phyloP scores from a whole-genome alignment of 1,140 invertebrate species.

The Scaptomyza pallida region DNA sequence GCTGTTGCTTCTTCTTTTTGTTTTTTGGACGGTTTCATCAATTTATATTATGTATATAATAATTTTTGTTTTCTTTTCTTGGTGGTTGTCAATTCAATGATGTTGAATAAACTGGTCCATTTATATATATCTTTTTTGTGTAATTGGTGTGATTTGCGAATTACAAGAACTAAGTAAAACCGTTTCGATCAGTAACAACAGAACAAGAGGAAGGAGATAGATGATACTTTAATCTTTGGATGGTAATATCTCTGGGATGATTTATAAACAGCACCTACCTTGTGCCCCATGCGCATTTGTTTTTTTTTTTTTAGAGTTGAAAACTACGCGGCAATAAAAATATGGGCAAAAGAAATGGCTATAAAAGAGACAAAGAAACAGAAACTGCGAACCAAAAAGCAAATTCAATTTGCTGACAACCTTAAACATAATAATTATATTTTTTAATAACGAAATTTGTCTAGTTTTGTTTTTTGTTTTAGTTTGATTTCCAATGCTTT shows the following conservation, averaged over 20 bases:
- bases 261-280: slow-evolving; percentile 73
- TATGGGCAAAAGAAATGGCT: slow-evolving; percentile 30
- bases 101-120: slow-evolving; percentile 78
- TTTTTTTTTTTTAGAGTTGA: slow-evolving; percentile 62
- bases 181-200: slow-evolving; percentile 18
- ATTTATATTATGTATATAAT: slow-evolving; percentile 69
- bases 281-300: slow-evolving; percentile 70
- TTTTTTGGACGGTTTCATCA: slow-evolving; percentile 75
- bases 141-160: slow-evolving; percentile 49
- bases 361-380: slow-evolving; percentile 14
- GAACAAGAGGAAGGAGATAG: background rate
- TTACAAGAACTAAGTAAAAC: slow-evolving; percentile 51
- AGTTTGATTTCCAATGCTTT: slow-evolving; percentile 61
- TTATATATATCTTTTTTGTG: slow-evolving; percentile 34
- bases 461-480: too few relatives aligned
- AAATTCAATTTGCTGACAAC: slow-evolving; percentile 61
- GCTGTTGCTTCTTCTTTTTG: slow-evolving; percentile 58
- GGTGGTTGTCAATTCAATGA: slow-evolving; percentile 77
- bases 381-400: slow-evolving; percentile 39
- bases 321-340: slow-evolving; percentile 71
- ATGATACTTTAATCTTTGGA: background rate
- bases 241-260: slow-evolving; percentile 34
- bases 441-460: slow-evolving; percentile 58
- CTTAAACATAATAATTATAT: slow-evolving; percentile 49
- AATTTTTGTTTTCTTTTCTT: slow-evolving; percentile 38